These are phyloP conservation scores for Murina feae DNA, from an alignment of 2,113 vertebrate genomes.

Conservation along the genomic window DNA sequence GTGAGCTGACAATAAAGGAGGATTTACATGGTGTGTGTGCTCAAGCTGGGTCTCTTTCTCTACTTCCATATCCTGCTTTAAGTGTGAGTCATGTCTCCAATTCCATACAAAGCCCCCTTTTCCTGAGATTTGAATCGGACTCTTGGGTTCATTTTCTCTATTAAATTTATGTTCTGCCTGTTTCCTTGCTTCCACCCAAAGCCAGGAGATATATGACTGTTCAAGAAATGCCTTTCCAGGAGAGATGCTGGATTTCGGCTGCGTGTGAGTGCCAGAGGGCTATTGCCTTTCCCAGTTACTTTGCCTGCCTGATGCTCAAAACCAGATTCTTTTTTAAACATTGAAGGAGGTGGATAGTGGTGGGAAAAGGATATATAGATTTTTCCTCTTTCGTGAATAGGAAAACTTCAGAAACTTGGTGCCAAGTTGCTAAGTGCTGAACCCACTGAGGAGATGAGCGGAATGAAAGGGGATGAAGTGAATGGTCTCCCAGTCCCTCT, in stretches of 20 bases:
- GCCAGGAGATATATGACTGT: slow-evolving; percentile 10
- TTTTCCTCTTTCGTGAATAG: neutral
- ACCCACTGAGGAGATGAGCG: neutral
- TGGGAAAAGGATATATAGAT: neutral
- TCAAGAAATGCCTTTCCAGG: slow-evolving; percentile 52
- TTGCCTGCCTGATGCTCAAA: neutral
- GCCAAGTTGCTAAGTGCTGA: neutral
- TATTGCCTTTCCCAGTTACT: neutral
- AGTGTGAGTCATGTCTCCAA: slow-evolving; percentile 59
- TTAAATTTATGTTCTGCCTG: slow-evolving; percentile 66
- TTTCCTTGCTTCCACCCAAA: slow-evolving; percentile 45
- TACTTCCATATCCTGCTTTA: slow-evolving; percentile 54
- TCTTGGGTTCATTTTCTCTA: slow-evolving; percentile 49
- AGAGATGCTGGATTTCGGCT: neutral
- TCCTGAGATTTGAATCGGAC: slow-evolving; percentile 58
- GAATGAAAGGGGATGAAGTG: neutral
- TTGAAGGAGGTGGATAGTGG: neutral
- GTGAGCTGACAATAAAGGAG: slow-evolving; percentile 50
- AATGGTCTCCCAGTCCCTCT: neutral
- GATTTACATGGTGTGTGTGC: slow-evolving; percentile 57
- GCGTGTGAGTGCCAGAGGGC: neutral
- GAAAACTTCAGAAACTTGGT: neutral
- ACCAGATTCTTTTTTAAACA: neutral
- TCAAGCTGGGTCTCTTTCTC: slow-evolving; percentile 44
- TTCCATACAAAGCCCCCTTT: slow-evolving; percentile 50